phyloP scores from a whole-genome alignment of 2,113 vertebrate genomes.

The Oceanites oceanicus region DNA sequence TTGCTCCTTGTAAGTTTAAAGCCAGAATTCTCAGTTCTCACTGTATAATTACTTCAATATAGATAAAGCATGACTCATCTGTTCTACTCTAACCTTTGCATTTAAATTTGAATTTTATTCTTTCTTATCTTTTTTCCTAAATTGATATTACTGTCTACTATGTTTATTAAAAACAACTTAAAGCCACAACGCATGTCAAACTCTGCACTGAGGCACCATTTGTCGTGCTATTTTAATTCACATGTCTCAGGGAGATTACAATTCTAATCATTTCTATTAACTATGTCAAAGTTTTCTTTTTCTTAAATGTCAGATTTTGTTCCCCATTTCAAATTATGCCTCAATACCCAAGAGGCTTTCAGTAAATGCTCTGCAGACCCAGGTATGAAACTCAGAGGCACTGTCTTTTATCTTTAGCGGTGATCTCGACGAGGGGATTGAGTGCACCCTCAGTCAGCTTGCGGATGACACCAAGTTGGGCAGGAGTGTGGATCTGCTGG shows the following conservation, averaged over 20 bases:
- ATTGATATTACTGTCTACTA: slow-evolving; percentile 51
- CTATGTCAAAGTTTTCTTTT: not conserved
- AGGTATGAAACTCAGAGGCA: not conserved
- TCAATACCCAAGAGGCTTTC: not conserved
- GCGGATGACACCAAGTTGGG: too few species aligned
- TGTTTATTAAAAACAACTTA: slow-evolving; percentile 69
- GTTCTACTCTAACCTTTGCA: slow-evolving; percentile 59
- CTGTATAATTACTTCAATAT: slow-evolving; percentile 58
- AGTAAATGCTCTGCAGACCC: not conserved
- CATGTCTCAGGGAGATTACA: slow-evolving; percentile 9
- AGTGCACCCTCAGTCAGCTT: too few species aligned
- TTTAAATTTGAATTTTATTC: slow-evolving; percentile 65
- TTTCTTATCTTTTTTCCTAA: slow-evolving; percentile 59
- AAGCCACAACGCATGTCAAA: slow-evolving; percentile 36
- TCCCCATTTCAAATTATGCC: not conserved
- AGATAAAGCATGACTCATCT: slow-evolving; percentile 66
- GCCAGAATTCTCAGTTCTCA: slow-evolving; percentile 49
- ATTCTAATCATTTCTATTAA: slow-evolving; percentile 32
- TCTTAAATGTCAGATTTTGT: not conserved
- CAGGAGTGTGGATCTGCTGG: too few species aligned
- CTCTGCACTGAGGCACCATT: not conserved
- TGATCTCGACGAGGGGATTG: too few species aligned
- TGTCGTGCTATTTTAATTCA: slow-evolving; percentile 50
- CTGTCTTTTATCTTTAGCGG: too few species aligned
- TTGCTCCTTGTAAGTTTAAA: slow-evolving; percentile 59